Conservation (phyloP, 1,140 invertebrate species). For the Nilaparvata lugens region DNA sequence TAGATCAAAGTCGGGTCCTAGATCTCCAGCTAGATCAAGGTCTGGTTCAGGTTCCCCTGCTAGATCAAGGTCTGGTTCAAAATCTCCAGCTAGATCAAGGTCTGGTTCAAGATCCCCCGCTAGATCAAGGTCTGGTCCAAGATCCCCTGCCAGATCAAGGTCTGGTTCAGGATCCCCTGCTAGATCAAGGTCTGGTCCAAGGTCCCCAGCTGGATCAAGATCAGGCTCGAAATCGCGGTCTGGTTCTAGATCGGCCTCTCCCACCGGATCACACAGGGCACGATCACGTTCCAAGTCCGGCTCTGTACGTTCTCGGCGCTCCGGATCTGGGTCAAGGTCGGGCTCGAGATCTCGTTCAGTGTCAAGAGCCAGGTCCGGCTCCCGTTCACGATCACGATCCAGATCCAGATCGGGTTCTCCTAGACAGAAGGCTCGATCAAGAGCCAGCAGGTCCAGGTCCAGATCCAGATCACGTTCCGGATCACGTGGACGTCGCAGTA, state of each 20-base stretch:
- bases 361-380: constrained; percentile 26
- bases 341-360: constrained; percentile 25
- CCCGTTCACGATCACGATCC: constrained; percentile 24
- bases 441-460: constrained; percentile 27
- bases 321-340: constrained; percentile 25
- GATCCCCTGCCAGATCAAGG: constrained; percentile 16
- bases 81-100: constrained; percentile 10
- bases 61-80: constrained; percentile 17
- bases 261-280: constrained; percentile 26
- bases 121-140: constrained; percentile 25
- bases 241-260: constrained; percentile 24
- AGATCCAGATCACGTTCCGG: constrained; percentile 25
- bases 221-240: constrained; percentile 20
- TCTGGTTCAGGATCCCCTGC: constrained; percentile 18
- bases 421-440: constrained; percentile 18
- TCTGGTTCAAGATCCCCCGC: constrained; percentile 14
- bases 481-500: constrained; percentile 7
- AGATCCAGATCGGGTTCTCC: constrained; percentile 24
- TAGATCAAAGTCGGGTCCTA: constrained; percentile 26
- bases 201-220: constrained; percentile 22
- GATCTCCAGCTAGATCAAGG: constrained; percentile 24
- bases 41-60: constrained; percentile 14
- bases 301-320: constrained; percentile 7
- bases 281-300: constrained; percentile 29
- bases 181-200: constrained; percentile 31